Base-by-base conservation (phyloP, 1,140 invertebrate species). In the Cyphomyrmex costatus region DNA sequence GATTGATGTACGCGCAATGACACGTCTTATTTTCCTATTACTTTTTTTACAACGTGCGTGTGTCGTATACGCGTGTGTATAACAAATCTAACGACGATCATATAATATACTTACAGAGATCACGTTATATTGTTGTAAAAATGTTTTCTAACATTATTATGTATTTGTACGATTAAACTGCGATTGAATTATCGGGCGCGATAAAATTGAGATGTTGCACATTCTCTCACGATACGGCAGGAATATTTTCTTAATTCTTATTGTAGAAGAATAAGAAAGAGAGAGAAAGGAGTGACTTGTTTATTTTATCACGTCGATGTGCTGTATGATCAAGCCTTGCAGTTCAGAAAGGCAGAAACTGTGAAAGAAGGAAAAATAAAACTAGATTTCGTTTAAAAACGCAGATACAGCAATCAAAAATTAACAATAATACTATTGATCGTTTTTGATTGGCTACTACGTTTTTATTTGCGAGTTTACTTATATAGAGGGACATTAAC, bases 201-300 rank as follows among this genome's bases (percentile, higher is more conserved):
- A 86, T 88, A 70, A 86, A 74, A 88, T 88, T 12, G 36, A 19
- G 53, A 61, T 46, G 60, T 19, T n/a, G n/a, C 63, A 33, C 30
- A 30, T 71, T 42, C 58, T 58, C n/a, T 27, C 56, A 33, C 16
- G 30, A 79, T 83, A 51, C 56, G 36, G 65, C 33, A 58, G 33
- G 27, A 74, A 79, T 89, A 86, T 89, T 89, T 88, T n/a, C n/a
- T 85, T 80, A 46, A 88, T 89, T 86, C 49, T 89, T 80, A 80
- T 80, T 80, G 74, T 56, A 51, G 70, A 51, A 68, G 6, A 42
- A 42, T 68, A 14, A 24, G n/a, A 19, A 10, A 77, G 1, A 42
- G 58, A 68, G 56, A 61, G 30, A 36, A n/a, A 0, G 14, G n/a
- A 24, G n/a, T 36, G 76, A 33, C 61, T 27, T 6, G 53, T 33